Conservation (phyloP, 2,113 vertebrate genomes). For the Monopterus albus region DNA sequence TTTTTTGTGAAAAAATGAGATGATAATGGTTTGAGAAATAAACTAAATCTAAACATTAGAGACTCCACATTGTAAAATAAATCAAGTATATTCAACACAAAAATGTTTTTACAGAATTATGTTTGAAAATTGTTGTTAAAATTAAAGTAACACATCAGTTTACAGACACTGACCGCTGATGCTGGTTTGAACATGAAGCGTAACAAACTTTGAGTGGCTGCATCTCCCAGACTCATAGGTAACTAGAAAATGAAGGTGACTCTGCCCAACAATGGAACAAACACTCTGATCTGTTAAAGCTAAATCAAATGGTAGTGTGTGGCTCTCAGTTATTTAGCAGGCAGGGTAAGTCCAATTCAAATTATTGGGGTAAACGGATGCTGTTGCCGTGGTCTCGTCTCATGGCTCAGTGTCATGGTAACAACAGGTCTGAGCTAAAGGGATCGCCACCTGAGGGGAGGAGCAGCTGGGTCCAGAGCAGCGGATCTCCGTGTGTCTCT, state of each 20-base stretch:
- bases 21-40: too few relatives aligned
- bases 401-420: slow-evolving; percentile 58
- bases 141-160: too few relatives aligned
- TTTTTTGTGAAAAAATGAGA: too few relatives aligned
- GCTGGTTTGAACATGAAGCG: background rate
- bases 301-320: slow-evolving; percentile 17
- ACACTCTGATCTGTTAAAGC: background rate
- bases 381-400: slow-evolving; percentile 39
- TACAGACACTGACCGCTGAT: background rate
- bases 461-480: slow-evolving; percentile 21
- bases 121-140: too few relatives aligned
- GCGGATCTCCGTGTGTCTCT: slow-evolving; percentile 17
- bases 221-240: background rate
- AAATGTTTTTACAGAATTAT: too few relatives aligned
- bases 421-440: slow-evolving; percentile 42
- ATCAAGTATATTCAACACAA: too few relatives aligned
- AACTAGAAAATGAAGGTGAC: background rate
- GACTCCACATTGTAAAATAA: too few relatives aligned
- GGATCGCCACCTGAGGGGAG: slow-evolving; percentile 21
- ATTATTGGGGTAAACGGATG: slow-evolving; percentile 33
- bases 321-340: slow-evolving; percentile 14
- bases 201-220: background rate
- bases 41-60: too few relatives aligned
- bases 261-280: background rate
- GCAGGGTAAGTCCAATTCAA: background rate